Evolutionary conservation across 2,113 vertebrate genomes (phyloP).

Genomic region (Myotis brandtii): DNA sequence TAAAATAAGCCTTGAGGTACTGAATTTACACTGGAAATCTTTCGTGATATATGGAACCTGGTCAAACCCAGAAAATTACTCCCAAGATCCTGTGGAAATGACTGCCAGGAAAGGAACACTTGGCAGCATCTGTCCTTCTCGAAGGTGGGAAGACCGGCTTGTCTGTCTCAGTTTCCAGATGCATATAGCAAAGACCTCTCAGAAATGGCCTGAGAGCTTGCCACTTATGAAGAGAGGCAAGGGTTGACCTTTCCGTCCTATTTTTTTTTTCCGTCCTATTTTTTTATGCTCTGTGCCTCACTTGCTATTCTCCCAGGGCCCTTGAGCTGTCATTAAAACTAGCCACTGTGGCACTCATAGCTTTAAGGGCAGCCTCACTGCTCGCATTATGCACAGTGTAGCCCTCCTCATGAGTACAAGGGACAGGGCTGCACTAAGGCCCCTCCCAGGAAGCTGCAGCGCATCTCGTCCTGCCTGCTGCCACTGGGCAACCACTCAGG

Average conservation of each 20-base stretch:
- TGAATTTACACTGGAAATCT: slow-evolving; percentile 24
- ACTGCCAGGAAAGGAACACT: not conserved
- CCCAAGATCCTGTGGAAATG: not conserved
- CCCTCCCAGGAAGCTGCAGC: not conserved
- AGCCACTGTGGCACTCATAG: not conserved
- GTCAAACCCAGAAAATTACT: slow-evolving; percentile 5
- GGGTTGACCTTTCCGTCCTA: not conserved
- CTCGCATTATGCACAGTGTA: not conserved
- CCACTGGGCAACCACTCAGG: not conserved
- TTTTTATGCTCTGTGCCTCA: not conserved
- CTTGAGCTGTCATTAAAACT: not conserved
- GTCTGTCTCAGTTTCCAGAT: not conserved
- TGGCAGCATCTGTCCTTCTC: slow-evolving; percentile 19
- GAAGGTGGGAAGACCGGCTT: not conserved
- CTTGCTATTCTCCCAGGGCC: not conserved
- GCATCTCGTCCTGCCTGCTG: accelerated
- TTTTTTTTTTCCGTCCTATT: too few relatives aligned
- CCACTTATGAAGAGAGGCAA: not conserved
- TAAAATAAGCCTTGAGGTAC: slow-evolving; percentile 65
- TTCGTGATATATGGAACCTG: not conserved
- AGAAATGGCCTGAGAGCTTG: not conserved
- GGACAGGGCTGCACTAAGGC: not conserved
- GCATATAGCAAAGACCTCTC: not conserved
- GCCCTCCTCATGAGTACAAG: not conserved
- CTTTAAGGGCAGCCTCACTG: not conserved